phyloP scores from a whole-genome alignment of 1,140 invertebrate species.

The Neodiprion fabricii region DNA sequence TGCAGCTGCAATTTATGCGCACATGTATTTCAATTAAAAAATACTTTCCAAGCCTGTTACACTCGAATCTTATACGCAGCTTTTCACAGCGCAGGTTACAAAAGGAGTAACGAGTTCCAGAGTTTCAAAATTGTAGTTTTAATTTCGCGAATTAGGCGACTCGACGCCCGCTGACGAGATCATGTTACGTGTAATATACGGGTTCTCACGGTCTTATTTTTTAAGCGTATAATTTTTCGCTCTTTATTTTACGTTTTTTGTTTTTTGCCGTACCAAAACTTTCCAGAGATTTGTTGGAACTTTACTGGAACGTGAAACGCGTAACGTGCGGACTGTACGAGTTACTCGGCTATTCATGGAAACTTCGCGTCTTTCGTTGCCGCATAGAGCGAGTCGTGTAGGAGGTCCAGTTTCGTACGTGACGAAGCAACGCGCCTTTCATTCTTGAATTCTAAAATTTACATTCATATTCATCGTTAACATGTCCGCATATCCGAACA shows the following conservation, averaged over 20 bases:
- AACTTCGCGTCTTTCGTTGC: background rate
- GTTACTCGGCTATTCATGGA: background rate
- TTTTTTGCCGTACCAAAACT: too few species aligned
- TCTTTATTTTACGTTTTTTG: too few species aligned
- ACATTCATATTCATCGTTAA: slow-evolving; percentile 3
- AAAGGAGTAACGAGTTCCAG: background rate
- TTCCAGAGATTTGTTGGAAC: background rate
- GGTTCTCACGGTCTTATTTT: too few species aligned
- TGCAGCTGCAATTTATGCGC: background rate
- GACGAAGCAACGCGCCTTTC: background rate
- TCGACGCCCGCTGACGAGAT: background rate
- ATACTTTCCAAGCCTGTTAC: background rate
- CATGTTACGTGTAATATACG: background rate
- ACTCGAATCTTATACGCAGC: background rate
- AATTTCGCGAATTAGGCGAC: background rate
- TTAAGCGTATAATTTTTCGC: too few species aligned
- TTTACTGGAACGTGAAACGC: background rate
- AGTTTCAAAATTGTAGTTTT: background rate
- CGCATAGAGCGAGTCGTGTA: background rate
- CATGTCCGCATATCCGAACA: background rate
- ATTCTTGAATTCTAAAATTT: background rate
- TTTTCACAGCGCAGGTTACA: background rate
- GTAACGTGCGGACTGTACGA: background rate
- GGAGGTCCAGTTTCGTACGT: background rate
- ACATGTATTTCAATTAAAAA: background rate